Conservation (phyloP, 2,113 vertebrate genomes). For the Ranitomeya imitator region DNA sequence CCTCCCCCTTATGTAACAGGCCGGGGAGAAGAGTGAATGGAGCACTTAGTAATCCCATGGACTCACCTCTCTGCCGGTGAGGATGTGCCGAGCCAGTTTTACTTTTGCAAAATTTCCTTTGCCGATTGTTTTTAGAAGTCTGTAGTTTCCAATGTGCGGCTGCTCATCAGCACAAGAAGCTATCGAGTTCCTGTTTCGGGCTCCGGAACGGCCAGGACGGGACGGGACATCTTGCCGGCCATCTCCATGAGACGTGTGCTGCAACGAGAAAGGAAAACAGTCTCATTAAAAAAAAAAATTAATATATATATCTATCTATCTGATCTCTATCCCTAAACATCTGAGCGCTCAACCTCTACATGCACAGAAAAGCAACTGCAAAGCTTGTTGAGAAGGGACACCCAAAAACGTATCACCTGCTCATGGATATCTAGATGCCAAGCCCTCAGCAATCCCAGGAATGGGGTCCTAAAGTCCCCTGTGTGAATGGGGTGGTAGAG, state of each 20-base stretch:
- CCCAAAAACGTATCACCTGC: too few species aligned
- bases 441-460: too few species aligned
- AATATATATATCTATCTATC: too few species aligned
- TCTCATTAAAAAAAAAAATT: too few species aligned
- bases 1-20: neutral
- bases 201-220: conserved; percentile 83
- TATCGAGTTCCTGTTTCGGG: conserved; percentile 86
- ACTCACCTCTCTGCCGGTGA: conserved; percentile 95
- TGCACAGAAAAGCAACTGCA: too few species aligned
- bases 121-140: conserved; percentile 96
- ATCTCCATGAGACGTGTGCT: conserved; percentile 92
- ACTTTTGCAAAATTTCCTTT: conserved; percentile 99
- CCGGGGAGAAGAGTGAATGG: neutral
- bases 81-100: conserved; percentile 94
- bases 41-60: neutral
- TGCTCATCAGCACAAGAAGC: conserved; percentile 89
- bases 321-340: too few species aligned
- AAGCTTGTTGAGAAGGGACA: too few species aligned
- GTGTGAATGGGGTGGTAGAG: too few species aligned
- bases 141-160: conserved; percentile 94
- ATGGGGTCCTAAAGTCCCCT: too few species aligned
- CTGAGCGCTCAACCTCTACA: too few species aligned
- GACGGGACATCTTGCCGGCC: conserved; percentile 85
- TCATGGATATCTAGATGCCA: too few species aligned
- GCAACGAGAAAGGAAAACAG: neutral